These are phyloP conservation scores for Oscheius sp. DNA, from an alignment of 2,888 invertebrate genomes.

Conservation along the genomic window DNA sequence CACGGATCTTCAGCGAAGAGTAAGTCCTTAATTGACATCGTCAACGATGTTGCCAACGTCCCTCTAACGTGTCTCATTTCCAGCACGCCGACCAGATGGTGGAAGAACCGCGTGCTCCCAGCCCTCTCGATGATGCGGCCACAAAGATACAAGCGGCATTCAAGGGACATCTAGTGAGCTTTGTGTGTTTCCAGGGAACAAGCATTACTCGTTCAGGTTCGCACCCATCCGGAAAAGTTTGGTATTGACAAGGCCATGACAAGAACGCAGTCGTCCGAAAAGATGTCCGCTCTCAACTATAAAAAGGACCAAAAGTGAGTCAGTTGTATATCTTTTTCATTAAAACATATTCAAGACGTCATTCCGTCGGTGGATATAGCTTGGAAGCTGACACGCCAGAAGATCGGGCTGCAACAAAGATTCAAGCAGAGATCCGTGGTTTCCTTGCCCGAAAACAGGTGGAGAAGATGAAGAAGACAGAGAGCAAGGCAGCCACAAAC, in stretches of 20 bases:
- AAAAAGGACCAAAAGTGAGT: conserved; percentile 70
- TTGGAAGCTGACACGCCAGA: conserved; percentile 65
- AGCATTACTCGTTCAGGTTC: conserved; percentile 74
- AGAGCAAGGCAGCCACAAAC: conserved; percentile 89
- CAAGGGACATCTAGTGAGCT: conserved; percentile 86
- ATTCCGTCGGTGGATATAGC: conserved; percentile 70
- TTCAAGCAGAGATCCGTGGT: conserved; percentile 71
- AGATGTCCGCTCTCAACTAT: conserved; percentile 60
- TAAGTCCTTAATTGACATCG: conserved; percentile 40
- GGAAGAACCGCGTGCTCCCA: conserved; percentile 33
- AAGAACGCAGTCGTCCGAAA: conserved; percentile 67
- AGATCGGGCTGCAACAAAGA: conserved; percentile 71
- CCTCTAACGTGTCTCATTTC: not conserved
- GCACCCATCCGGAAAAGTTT: conserved; percentile 81
- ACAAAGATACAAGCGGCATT: conserved; percentile 92
- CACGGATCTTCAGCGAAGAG: conserved; percentile 74
- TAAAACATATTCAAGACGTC: conserved; percentile 53
- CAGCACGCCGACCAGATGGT: conserved; percentile 31
- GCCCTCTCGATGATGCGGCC: conserved; percentile 77
- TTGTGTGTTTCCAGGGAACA: conserved; percentile 19
- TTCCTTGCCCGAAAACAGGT: conserved; percentile 70
- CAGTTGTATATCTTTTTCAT: not conserved
- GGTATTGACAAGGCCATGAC: conserved; percentile 80
- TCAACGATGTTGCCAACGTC: not conserved
- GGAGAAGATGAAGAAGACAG: conserved; percentile 82